Percentiles rank a stretch among this genome's conserved stretches.
phyloP scores from a whole-genome alignment of 2,113 vertebrate species.

The Chrysemys picta region DNA sequence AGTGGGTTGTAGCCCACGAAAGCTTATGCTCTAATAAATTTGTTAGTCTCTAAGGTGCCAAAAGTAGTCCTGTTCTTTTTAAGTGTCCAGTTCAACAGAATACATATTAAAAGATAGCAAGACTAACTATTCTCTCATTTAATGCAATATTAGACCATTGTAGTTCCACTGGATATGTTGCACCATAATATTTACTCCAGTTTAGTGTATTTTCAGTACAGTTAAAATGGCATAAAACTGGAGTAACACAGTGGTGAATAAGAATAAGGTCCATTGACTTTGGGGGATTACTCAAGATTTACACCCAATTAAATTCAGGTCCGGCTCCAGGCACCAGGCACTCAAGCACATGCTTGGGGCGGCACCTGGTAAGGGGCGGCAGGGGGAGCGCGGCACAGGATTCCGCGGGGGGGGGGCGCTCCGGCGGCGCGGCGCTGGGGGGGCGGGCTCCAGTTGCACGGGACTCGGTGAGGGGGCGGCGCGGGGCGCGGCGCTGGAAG shows the following conservation, averaged over 20 bases:
- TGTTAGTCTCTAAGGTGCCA: no score
- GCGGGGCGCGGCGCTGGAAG: no score
- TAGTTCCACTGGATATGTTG: background rate
- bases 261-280: rapidly evolving
- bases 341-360: no score
- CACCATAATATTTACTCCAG: background rate
- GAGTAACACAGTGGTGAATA: background rate
- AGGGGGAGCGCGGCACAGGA: no score
- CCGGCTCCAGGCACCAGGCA: no score
- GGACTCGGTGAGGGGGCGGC: no score
- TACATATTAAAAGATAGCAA: background rate
- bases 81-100: constrained; percentile 8
- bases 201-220: background rate
- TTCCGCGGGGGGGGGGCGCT: no score
- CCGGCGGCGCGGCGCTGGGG: no score
- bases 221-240: background rate
- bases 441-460: no score
- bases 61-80: background rate
- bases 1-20: no score
- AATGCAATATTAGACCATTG: background rate
- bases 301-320: background rate
- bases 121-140: background rate
- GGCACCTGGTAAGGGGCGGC: no score
- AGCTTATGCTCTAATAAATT: no score
- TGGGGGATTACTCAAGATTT: background rate